Conservation (phyloP, 1,140 invertebrate genomes). For the Papilio machaon region DNA sequence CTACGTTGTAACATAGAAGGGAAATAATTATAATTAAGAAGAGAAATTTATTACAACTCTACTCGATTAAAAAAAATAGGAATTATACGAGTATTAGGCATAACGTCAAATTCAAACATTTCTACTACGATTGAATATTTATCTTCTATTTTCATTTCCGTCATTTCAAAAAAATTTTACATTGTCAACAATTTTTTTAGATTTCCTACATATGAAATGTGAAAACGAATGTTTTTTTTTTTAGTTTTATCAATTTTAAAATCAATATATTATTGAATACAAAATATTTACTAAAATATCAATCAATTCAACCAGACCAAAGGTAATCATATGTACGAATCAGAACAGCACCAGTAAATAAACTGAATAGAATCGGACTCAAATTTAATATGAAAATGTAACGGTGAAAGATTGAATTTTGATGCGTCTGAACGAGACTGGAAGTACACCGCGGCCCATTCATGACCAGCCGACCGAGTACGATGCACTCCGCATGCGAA, state of each 20-base stretch:
- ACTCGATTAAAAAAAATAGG: too few relatives aligned
- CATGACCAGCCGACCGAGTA: constrained; percentile 56
- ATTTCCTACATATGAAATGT: not conserved
- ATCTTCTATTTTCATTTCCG: too few relatives aligned
- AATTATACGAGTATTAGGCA: too few relatives aligned
- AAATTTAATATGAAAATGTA: constrained; percentile 69
- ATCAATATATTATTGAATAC: not conserved
- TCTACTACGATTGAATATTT: too few relatives aligned
- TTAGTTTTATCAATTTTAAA: not conserved
- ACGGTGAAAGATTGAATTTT: constrained; percentile 70
- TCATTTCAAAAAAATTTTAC: not conserved
- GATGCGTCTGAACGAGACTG: constrained; percentile 52
- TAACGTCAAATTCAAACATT: too few relatives aligned
- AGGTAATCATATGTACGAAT: constrained; percentile 6
- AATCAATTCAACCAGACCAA: not conserved
- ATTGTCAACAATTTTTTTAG: not conserved
- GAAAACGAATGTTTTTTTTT: too few relatives aligned
- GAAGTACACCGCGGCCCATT: constrained; percentile 52
- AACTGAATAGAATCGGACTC: constrained; percentile 53
- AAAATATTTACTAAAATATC: not conserved
- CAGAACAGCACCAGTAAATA: constrained; percentile 36
- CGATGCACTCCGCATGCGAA: constrained; percentile 45
- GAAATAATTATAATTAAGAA: not conserved
- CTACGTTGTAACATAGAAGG: not conserved
- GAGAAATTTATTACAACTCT: too few relatives aligned